These are phyloP conservation scores for Nysson spinosus DNA, from an alignment of 2,888 invertebrate species.

Conservation along the genomic window DNA sequence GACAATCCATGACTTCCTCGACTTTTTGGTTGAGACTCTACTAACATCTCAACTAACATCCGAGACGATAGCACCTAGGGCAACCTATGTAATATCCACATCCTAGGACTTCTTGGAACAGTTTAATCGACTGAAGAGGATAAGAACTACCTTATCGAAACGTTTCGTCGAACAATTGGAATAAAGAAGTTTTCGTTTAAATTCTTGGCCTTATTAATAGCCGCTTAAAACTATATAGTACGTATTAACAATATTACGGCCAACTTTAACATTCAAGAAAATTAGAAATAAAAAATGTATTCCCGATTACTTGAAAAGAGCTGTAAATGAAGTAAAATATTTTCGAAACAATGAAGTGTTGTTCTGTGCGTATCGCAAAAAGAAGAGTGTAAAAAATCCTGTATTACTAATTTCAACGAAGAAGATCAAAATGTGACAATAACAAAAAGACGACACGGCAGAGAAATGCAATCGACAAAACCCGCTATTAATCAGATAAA, in stretches of 20 bases:
- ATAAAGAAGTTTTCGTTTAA: too few relatives aligned
- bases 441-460: conserved; percentile 1
- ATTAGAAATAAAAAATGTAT: conserved; percentile 1
- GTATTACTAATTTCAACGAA: conserved; percentile 8
- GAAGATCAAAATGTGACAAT: conserved; percentile 1
- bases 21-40: too few relatives aligned
- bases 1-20: too few relatives aligned
- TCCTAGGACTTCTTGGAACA: too few relatives aligned
- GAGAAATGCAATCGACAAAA: conserved; percentile 6
- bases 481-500: conserved; percentile 3
- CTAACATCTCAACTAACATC: too few relatives aligned
- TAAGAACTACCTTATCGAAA: too few relatives aligned
- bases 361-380: conserved; percentile 10
- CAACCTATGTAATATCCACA: too few relatives aligned
- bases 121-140: too few relatives aligned
- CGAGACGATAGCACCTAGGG: too few relatives aligned
- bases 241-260: conserved; percentile 1
- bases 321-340: conserved; percentile 9
- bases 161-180: too few relatives aligned
- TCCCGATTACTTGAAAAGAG: neutral
- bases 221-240: too few relatives aligned
- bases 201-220: too few relatives aligned
- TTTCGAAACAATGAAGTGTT: neutral
- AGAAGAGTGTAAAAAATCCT: conserved; percentile 2
- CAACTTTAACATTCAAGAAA: conserved; percentile 5